Evolutionary conservation across 2,888 invertebrate genomes (phyloP).

Genomic region (Neelides folsomi): DNA sequence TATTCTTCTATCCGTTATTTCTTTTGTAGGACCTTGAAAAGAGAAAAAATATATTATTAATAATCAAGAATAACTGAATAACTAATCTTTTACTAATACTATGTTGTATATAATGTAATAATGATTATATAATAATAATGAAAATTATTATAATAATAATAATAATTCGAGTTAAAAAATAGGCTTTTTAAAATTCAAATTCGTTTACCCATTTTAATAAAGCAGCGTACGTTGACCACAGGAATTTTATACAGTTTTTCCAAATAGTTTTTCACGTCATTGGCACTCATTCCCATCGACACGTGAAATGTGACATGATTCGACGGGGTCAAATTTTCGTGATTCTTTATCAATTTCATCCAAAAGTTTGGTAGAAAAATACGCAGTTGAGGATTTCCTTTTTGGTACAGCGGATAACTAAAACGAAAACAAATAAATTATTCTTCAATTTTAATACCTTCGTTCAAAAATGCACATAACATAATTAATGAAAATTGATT

Average conservation of each 20-base stretch:
- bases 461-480: no score
- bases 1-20: slow-evolving; percentile 47
- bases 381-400: slow-evolving; percentile 84
- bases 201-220: slow-evolving; percentile 53
- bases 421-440: slow-evolving; percentile 22
- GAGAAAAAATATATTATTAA: slow-evolving; percentile 1
- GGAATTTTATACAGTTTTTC: slow-evolving; percentile 87
- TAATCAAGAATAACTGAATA: not conserved
- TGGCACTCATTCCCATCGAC: slow-evolving; percentile 83
- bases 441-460: no score
- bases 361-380: slow-evolving; percentile 93
- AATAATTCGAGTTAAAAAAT: no score
- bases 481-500: no score
- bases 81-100: not conserved
- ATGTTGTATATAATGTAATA: no score
- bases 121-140: no score
- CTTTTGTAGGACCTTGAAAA: slow-evolving; percentile 41
- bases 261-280: slow-evolving; percentile 82
- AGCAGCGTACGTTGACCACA: slow-evolving; percentile 60
- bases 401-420: slow-evolving; percentile 81
- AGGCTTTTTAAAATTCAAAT: not conserved
- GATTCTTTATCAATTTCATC: slow-evolving; percentile 75
- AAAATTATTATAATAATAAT: no score
- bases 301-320: slow-evolving; percentile 79
- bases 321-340: slow-evolving; percentile 47